Base-by-base conservation (phyloP, 2,113 vertebrate genomes). In the Echinops telfairi region DNA sequence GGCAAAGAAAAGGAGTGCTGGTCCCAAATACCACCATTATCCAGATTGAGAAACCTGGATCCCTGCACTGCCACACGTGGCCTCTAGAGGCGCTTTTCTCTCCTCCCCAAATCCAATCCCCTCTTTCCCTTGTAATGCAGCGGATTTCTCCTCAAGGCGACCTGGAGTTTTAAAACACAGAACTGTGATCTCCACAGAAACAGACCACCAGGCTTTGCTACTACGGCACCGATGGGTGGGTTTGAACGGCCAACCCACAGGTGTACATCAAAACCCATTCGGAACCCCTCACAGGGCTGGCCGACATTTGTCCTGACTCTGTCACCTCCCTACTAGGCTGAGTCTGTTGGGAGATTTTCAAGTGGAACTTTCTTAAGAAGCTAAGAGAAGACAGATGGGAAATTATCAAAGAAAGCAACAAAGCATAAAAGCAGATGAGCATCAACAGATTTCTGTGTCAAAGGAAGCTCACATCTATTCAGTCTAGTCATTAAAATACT, bases 301-400 rank as follows among this genome's bases (percentile, higher is more conserved):
- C n/a, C 80, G 31, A 53, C 16, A 2, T 75, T 25, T 36, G 36
- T 53, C 71, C 40, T n/a, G 53, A 66, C 17, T 33, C 10, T 36
- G 40, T 33, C 15, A 9, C 31, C 38, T 53, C 36, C 16, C 70
- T 12, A 2, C 75, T 33, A 82, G 36, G 83, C 36, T 15, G 14
- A 62, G 27, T 86, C 73, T 86, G 40, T 66, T 58, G n/a, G 77
- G 94, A 53, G 93, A 83, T 93, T 96, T 95, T 79, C 86, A 64
- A 92, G 33, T 36, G 60, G 86, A 88, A 80, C 77, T 92, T 75
- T 89, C 81, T 95, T 90, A 89, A 90, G 91, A 92, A 95, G 92
- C 66, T 29, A 62, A 84, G 79, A 86, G 89, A 82, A 93, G 89
- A 92, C 95, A 96, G 96, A 97, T 94, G 95, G 91, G n/a, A 89